phyloP scores from a whole-genome alignment of 2,888 invertebrate species.

The Lysandra bellargus region DNA sequence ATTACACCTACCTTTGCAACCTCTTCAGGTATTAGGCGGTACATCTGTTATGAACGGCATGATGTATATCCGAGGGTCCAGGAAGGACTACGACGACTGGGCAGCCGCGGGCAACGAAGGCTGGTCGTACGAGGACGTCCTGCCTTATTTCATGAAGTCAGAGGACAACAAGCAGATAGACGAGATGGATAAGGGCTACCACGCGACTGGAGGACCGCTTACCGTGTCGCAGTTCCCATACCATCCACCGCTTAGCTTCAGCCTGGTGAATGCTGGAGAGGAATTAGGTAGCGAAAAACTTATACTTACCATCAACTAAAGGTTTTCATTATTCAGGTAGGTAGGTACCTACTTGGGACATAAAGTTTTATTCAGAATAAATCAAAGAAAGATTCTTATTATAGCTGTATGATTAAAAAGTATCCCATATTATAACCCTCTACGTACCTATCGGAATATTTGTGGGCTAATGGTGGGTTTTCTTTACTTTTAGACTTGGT shows the following conservation, averaged over 20 bases:
- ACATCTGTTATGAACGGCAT: slow-evolving; percentile 97
- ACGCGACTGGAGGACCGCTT: slow-evolving; percentile 87
- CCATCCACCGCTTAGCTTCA: slow-evolving; percentile 90
- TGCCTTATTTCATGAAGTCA: slow-evolving; percentile 93
- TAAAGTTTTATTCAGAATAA: no score
- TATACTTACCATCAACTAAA: no score
- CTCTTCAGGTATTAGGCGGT: slow-evolving; percentile 88
- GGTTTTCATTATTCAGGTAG: no score
- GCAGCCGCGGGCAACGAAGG: slow-evolving; percentile 91
- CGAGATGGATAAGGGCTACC: slow-evolving; percentile 87
- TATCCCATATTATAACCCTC: no score
- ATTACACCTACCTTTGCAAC: neutral
- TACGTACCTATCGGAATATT: no score
- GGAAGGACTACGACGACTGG: slow-evolving; percentile 94
- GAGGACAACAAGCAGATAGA: slow-evolving; percentile 88
- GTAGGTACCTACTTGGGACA: no score
- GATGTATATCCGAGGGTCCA: slow-evolving; percentile 96
- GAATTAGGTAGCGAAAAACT: slow-evolving; percentile 81
- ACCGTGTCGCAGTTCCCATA: slow-evolving; percentile 91
- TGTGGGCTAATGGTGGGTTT: no score
- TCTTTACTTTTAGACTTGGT: no score
- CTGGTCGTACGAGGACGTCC: slow-evolving; percentile 93
- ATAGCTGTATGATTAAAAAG: no score
- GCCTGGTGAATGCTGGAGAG: slow-evolving; percentile 88
- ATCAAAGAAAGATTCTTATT: no score